Conservation (phyloP, 2,113 vertebrate genomes). For the Lepisosteus oculatus region DNA sequence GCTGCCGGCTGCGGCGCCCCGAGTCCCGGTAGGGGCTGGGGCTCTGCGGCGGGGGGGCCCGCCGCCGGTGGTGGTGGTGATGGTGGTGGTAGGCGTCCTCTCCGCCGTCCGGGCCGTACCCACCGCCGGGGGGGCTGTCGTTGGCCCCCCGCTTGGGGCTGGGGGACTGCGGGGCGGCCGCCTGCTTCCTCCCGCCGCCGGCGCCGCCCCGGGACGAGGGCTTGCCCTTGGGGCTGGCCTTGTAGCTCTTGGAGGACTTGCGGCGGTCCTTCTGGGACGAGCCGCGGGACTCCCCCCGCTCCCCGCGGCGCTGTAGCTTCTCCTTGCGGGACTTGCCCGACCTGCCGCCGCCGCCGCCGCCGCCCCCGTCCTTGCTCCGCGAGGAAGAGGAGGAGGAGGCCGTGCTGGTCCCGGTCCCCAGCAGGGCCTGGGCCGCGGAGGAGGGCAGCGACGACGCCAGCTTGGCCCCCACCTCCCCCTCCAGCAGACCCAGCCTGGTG, state of each 20-base stretch:
- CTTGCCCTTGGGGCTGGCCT: slow-evolving; percentile 84
- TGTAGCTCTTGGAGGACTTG: slow-evolving; percentile 87
- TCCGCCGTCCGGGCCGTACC: slow-evolving; percentile 68
- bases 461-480: slow-evolving; percentile 46
- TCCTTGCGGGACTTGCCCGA: slow-evolving; percentile 82
- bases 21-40: slow-evolving; percentile 83
- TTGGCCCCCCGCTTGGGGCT: slow-evolving; percentile 62
- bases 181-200: slow-evolving; percentile 69
- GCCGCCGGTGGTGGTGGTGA: slow-evolving; percentile 65
- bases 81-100: slow-evolving; percentile 82
- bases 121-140: slow-evolving; percentile 68
- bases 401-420: slow-evolving; percentile 55
- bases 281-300: slow-evolving; percentile 40
- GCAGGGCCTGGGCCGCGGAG: slow-evolving; percentile 44
- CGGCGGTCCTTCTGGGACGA: slow-evolving; percentile 81
- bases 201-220: slow-evolving; percentile 71
- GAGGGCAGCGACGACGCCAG: slow-evolving; percentile 45
- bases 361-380: slow-evolving; percentile 61
- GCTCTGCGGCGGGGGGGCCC: slow-evolving; percentile 73
- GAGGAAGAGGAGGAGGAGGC: slow-evolving; percentile 59
- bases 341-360: too few species aligned
- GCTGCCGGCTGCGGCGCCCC: slow-evolving; percentile 75
- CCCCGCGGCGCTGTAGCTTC: slow-evolving; percentile 74
- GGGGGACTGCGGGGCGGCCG: slow-evolving; percentile 71
- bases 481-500: slow-evolving; percentile 43